phyloP scores from a whole-genome alignment of 2,888 invertebrate genomes.

The Pyrgus malvae region DNA sequence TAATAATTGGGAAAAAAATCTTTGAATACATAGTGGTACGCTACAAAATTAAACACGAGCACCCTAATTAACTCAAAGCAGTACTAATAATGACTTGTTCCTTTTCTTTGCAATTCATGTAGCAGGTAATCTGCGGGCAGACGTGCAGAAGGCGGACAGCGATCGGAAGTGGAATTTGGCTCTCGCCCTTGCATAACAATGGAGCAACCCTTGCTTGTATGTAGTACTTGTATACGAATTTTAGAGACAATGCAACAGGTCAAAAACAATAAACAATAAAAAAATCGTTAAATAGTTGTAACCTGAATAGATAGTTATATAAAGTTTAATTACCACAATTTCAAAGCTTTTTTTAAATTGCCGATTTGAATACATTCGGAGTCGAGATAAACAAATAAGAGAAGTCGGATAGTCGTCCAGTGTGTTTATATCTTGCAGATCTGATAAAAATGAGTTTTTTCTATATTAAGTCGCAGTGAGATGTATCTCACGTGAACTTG shows the following conservation, averaged over 20 bases:
- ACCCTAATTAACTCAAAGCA: constrained; percentile 9
- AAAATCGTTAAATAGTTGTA: neutral
- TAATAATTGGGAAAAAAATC: neutral
- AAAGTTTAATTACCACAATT: too few relatives aligned
- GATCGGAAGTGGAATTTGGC: constrained; percentile 57
- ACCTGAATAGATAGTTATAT: too few relatives aligned
- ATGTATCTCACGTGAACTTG: too few relatives aligned
- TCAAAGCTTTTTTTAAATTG: too few relatives aligned
- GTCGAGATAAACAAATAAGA: too few relatives aligned
- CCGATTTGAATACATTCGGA: too few relatives aligned
- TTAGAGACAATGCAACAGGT: neutral
- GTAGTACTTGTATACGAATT: neutral
- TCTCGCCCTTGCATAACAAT: constrained; percentile 47
- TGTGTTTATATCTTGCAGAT: too few relatives aligned
- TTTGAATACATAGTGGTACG: neutral
- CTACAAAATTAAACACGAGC: neutral
- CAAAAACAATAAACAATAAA: neutral
- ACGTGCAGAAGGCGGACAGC: constrained; percentile 64
- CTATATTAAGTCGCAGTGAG: too few relatives aligned
- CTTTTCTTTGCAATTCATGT: constrained; percentile 53
- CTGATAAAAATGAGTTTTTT: too few relatives aligned
- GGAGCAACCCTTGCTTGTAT: constrained; percentile 38
- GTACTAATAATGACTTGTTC: constrained; percentile 37
- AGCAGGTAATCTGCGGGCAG: constrained; percentile 60
- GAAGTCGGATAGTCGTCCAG: too few relatives aligned